Percentiles rank a stretch among this genome's conserved stretches.
Evolutionary conservation across 2,888 invertebrate species (phyloP).

Genomic region (Acronicta psi): DNA sequence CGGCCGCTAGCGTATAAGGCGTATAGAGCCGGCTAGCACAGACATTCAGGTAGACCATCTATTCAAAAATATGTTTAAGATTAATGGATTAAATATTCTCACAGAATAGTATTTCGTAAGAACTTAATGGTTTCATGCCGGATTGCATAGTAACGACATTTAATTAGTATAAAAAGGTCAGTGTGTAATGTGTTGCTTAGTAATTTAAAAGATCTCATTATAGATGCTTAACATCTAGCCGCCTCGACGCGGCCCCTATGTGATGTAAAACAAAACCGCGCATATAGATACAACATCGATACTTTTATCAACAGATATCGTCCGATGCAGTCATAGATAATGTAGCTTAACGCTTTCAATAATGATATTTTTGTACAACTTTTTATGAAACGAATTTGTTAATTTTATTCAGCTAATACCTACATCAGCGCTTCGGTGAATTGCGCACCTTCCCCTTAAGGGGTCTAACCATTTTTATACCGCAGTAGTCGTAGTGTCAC

Average conservation of each 20-base stretch:
- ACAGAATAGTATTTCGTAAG: background rate
- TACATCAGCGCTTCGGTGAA: no score
- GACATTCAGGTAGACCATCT: no score
- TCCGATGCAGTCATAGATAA: background rate
- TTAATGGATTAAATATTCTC: background rate
- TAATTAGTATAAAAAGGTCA: constrained; percentile 24
- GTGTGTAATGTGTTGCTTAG: constrained; percentile 15
- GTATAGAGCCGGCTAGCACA: no score
- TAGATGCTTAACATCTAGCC: constrained; percentile 24
- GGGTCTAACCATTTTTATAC: no score
- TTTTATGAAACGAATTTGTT: no score
- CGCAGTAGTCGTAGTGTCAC: no score
- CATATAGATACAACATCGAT: constrained; percentile 3
- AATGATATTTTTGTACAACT: no score
- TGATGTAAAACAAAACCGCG: constrained; percentile 1
- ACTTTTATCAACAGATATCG: background rate
- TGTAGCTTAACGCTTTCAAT: background rate
- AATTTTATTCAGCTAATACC: no score
- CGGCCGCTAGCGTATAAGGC: no score
- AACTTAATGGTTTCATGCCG: background rate
- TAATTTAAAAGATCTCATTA: constrained; percentile 24
- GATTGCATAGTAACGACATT: background rate
- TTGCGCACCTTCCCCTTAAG: no score
- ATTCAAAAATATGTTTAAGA: background rate
- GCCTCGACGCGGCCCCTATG: constrained; percentile 3